Percentiles rank a stretch among this genome's conserved stretches.
phyloP scores from a whole-genome alignment of 2,113 vertebrate species.

The Hemichromis elongatus region DNA sequence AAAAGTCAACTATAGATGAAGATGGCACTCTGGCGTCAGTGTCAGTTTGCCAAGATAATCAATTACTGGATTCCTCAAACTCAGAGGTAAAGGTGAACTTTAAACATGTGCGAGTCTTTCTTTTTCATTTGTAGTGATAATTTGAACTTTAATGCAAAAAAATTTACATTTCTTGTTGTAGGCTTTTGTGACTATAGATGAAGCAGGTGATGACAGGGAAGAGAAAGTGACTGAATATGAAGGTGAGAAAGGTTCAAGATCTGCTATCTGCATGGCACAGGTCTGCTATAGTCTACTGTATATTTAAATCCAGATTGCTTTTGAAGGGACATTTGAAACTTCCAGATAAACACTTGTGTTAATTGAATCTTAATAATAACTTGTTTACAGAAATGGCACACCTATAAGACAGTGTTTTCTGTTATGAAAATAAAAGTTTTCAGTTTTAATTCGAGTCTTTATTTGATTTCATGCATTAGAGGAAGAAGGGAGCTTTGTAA shows the following conservation, averaged over 20 bases:
- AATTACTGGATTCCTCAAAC: slow-evolving; percentile 28
- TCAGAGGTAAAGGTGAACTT: slow-evolving; percentile 47
- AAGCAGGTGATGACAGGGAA: background rate
- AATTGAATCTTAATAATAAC: background rate
- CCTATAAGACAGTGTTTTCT: background rate
- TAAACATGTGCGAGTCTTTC: background rate
- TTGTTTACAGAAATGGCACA: background rate
- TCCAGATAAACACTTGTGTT: background rate
- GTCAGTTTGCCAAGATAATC: slow-evolving; percentile 15
- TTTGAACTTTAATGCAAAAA: background rate
- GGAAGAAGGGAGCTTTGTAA: background rate
- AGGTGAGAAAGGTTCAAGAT: background rate
- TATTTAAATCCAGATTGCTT: background rate
- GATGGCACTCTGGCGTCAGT: background rate
- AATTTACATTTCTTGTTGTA: background rate
- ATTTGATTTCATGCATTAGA: background rate
- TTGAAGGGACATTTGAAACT: background rate
- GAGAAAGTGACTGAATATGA: background rate
- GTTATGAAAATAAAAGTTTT: background rate
- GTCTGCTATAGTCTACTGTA: background rate
- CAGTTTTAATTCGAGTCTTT: background rate
- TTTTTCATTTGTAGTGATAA: background rate
- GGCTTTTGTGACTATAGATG: background rate
- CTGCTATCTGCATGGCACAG: background rate
- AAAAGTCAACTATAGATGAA: background rate